Evolutionary conservation across 2,888 invertebrate genomes (phyloP).

Genomic region (Patella caerulea): DNA sequence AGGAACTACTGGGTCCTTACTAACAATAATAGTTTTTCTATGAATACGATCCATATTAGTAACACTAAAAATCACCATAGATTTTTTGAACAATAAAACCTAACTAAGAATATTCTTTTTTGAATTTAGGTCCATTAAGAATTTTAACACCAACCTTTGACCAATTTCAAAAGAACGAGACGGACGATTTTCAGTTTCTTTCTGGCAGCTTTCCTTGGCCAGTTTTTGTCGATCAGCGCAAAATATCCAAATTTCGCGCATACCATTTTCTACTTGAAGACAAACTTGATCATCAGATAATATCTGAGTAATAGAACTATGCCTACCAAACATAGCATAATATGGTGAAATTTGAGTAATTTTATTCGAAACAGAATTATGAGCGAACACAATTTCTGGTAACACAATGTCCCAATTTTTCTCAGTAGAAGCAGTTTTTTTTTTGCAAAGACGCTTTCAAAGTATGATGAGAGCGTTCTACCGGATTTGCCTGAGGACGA

Average conservation of each 20-base stretch:
- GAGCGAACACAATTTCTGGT: no score
- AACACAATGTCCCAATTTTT: no score
- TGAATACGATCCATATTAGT: not conserved
- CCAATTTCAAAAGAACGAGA: not conserved
- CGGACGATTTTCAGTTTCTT: not conserved
- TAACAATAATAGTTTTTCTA: not conserved
- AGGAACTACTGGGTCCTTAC: not conserved
- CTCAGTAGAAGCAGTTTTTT: no score
- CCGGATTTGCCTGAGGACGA: no score
- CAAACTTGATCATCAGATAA: not conserved
- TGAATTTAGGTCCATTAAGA: constrained; percentile 2
- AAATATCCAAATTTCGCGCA: not conserved
- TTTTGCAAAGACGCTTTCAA: no score
- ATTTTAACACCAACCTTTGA: constrained; percentile 6
- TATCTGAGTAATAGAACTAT: constrained; percentile 2
- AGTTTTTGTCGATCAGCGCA: not conserved
- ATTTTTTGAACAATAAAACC: constrained; percentile 1
- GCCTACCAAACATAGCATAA: not conserved
- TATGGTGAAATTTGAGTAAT: no score
- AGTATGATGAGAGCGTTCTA: no score
- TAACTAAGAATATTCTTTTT: constrained; percentile 8
- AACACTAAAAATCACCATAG: not conserved
- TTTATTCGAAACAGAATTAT: no score
- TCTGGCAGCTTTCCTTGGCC: not conserved
- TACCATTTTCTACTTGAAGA: not conserved